Base-by-base conservation (phyloP, 2,888 invertebrate genomes). In the Noctua janthe region DNA sequence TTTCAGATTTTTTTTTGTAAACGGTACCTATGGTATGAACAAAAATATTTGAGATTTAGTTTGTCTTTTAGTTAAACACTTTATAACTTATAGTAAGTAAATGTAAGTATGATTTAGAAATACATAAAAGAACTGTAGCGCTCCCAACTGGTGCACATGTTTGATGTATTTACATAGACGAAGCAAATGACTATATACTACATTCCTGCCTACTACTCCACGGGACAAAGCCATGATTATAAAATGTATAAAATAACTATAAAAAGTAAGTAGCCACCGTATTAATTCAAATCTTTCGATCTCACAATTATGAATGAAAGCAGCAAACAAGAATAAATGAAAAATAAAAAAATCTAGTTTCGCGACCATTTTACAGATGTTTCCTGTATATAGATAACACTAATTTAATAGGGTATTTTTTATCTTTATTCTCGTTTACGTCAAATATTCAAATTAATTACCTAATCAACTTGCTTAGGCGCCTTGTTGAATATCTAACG, bases 301-400 rank as follows among this genome's bases (percentile, higher is more conserved):
- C 23, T n/a, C 13, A 64, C 7, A 49, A 20, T 81, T 72, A 35
- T 75, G 76, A 83, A 83, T 83, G 69, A 83, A 76, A 83, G 35
- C n/a, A 76, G 13, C 54, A 80, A 70, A 51, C 29, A 2, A n/a
- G 15, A n/a, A 69, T 23, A 51, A 59, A 51, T 64, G 17, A 71
- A 71, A 35, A 47, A 35, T 70, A 71, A 17, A 66, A 66, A 35
- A 47, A 35, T 72, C 74, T 73, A 43, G 78, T 79, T 77, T 77
- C 23, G 62, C 69, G 43, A 73, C 62, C 15, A 74, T 76, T 81
- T 84, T 73, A 76, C 35, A 72, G 64, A 71, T 80, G 67, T 78
- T 85, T 89, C 85, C 88, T 82, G 77, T 85, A 43, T 47, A 43
- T 5, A 62, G 64, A 85, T 74, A 83, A 72, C 39, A 71, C 56